phyloP scores from a whole-genome alignment of 2,888 invertebrate genomes.

The Boloria euphrosyne region DNA sequence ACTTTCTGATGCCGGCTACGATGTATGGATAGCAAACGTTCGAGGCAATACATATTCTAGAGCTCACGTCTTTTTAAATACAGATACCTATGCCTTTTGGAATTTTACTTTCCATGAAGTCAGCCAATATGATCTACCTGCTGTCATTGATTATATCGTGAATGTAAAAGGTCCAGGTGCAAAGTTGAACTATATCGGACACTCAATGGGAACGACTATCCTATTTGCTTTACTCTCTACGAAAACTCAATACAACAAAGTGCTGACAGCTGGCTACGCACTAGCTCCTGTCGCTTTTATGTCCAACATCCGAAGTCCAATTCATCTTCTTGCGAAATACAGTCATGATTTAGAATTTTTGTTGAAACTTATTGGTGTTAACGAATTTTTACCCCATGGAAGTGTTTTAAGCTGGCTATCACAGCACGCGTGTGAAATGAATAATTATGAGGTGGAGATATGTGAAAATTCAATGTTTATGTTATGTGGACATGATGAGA shows the following conservation, averaged over 20 bases:
- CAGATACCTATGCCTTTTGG: conserved; percentile 86
- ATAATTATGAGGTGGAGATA: conserved; percentile 81
- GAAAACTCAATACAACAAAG: conserved; percentile 85
- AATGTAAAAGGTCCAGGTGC: conserved; percentile 65
- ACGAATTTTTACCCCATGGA: conserved; percentile 88
- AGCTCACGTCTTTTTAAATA: conserved; percentile 81
- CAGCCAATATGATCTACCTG: conserved; percentile 92
- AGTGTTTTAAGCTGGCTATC: conserved; percentile 83
- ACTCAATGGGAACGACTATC: conserved; percentile 94
- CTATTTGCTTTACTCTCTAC: conserved; percentile 87
- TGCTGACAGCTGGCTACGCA: conserved; percentile 85
- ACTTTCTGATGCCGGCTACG: conserved; percentile 86
- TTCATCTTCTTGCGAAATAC: conserved; percentile 86
- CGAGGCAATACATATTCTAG: conserved; percentile 90
- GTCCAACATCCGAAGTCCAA: conserved; percentile 84
- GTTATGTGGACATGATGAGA: conserved; percentile 86
- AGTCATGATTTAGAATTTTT: conserved; percentile 83
- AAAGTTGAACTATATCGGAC: conserved; percentile 89
- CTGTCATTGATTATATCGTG: conserved; percentile 87
- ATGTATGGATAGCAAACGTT: conserved; percentile 93
- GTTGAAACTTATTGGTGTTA: conserved; percentile 84
- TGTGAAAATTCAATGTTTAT: conserved; percentile 89
- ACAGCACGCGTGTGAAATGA: conserved; percentile 83
- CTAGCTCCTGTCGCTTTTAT: conserved; percentile 88
- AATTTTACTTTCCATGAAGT: conserved; percentile 93